These are phyloP conservation scores for Morelia viridis DNA, from an alignment of 2,797 vertebrate genomes.

Conservation along the genomic window DNA sequence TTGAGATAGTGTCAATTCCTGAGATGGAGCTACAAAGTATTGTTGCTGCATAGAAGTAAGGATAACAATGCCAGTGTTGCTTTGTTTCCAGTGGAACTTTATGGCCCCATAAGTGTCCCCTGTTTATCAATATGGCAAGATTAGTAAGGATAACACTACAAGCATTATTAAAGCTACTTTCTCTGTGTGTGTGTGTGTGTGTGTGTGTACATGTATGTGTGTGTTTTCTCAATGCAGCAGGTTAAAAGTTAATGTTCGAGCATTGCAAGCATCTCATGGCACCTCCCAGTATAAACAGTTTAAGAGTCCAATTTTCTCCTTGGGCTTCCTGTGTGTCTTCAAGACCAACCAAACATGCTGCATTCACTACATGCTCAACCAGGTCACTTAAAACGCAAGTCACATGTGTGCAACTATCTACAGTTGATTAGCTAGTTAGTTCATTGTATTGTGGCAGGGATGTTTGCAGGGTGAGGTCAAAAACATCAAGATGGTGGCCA, in stretches of 20 bases:
- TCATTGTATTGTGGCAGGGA: background rate
- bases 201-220: background rate
- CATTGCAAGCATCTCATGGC: constrained; percentile 7
- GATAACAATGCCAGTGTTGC: constrained; percentile 65
- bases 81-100: constrained; percentile 50
- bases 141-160: constrained; percentile 60
- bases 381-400: background rate
- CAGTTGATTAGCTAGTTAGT: background rate
- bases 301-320: background rate
- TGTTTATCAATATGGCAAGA: constrained; percentile 61
- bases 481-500: background rate
- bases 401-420: background rate
- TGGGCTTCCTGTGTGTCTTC: background rate
- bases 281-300: background rate
- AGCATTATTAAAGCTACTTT: constrained; percentile 37
- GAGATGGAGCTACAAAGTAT: constrained; percentile 58
- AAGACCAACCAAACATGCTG: background rate
- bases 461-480: background rate
- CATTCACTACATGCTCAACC: background rate
- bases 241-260: constrained; percentile 46
- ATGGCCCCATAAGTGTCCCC: constrained; percentile 62
- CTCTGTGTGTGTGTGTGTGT: background rate
- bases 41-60: constrained; percentile 57
- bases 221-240: constrained; percentile 30
- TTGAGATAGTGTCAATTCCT: constrained; percentile 48